A percentile compares a stretch with the other conserved stretches of the same genome.
Evolutionary conservation across 2,888 invertebrate genomes (phyloP).

Genomic region (Thymelicus lineola): DNA sequence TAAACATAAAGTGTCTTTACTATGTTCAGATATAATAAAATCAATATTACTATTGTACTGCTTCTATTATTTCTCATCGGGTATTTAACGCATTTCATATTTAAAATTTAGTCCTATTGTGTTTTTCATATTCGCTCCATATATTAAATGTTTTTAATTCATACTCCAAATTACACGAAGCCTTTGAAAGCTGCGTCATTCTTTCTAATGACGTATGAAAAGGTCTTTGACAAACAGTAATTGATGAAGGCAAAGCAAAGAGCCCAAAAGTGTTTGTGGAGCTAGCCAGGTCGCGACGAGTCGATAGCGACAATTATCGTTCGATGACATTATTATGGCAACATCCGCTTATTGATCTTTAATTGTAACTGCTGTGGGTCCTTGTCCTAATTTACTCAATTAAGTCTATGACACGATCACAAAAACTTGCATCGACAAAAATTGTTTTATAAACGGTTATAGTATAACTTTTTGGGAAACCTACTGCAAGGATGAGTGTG

Average conservation of each 20-base stretch:
- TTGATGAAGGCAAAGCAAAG: constrained; percentile 31
- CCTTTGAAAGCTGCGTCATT: constrained; percentile 25
- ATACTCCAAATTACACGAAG: constrained; percentile 21
- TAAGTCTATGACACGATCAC: background rate
- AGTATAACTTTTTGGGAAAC: no score
- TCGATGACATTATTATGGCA: constrained; percentile 61
- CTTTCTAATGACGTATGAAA: constrained; percentile 31
- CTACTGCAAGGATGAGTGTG: no score
- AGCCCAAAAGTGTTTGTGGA: constrained; percentile 49
- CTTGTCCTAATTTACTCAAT: constrained; percentile 64
- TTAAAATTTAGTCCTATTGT: no score
- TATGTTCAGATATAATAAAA: no score
- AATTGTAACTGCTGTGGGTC: constrained; percentile 61
- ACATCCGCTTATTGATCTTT: constrained; percentile 77
- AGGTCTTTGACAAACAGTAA: constrained; percentile 35
- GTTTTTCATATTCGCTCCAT: no score
- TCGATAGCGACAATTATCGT: constrained; percentile 67
- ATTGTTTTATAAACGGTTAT: no score
- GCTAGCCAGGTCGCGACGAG: constrained; percentile 43
- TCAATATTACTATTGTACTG: no score
- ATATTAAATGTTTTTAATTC: background rate
- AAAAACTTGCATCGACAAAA: background rate
- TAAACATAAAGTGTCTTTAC: no score
- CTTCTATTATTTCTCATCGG: no score
- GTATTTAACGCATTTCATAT: no score